Base-by-base conservation (phyloP, 2,113 vertebrate genomes). In the Tylochromis polylepis region DNA sequence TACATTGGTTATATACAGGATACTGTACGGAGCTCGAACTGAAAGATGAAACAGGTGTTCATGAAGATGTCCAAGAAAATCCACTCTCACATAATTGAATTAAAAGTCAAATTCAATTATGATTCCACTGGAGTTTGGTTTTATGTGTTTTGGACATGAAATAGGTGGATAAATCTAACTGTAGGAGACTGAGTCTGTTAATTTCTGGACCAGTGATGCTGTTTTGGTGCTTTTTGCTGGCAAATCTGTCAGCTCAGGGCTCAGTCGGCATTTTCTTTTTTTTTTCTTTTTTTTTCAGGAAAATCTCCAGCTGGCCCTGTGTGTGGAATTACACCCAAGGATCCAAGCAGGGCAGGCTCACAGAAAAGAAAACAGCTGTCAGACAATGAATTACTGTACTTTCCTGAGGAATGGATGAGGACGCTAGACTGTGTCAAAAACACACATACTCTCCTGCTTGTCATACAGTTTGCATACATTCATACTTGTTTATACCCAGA, bases 311-410 rank as follows among this genome's bases (percentile, higher is more conserved):
- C 94, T 96, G 95, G 93, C 94, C 85, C 72, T 55, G 79, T 94
- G 90, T 94, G 93, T 96, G 91, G 93, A 95, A 96, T 95, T 95
- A 95, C 91, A 94, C 90, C 92, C 88, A 86, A 79, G 90, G 89
- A 95, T 95, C 88, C 90, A 85, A 94, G 88, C 84, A 79, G 89
- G 84, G 87, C 84, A 88, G 85, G 86, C 89, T 83, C 87, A 88
- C 87, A 94, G 94, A 95, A 95, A 95, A 95, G 90, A 96, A 96
- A 96, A 96, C 96, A 96, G 95, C 95, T 96, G 96, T 95, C 94
- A 94, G 85, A 93, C 91, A 93, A 94, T 95, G 93, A 95, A 94
- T 95, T 95, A 95, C 90, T 93, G 92, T 94, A 87, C 80, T 86
- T 93, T 92, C 87, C 88, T 70, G 88, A 91, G 90, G 89, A 92